A percentile compares a stretch with the other conserved stretches of the same genome.
Evolutionary conservation across 2,113 vertebrate species (phyloP).

Genomic region (Turdus rufiventris): DNA sequence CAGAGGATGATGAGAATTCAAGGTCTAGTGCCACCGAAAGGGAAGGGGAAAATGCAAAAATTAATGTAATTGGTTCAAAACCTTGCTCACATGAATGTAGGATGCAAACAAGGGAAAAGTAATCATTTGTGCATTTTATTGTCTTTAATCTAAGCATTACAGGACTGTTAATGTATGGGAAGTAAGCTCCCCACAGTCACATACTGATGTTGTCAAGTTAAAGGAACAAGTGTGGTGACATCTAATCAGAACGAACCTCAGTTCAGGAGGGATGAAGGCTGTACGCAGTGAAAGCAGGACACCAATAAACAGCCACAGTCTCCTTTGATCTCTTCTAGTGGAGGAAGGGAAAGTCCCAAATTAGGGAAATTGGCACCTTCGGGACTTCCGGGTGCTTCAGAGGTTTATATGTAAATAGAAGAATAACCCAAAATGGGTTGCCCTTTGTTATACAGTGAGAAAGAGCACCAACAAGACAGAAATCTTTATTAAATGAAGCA

Average conservation of each 20-base stretch:
- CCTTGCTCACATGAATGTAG: not conserved
- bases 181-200: not conserved
- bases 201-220: not conserved
- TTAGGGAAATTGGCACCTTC: not conserved
- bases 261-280: not conserved
- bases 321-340: not conserved
- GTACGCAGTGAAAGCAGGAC: not conserved
- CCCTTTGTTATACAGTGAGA: not conserved
- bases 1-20: not conserved
- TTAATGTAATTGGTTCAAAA: not conserved
- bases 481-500: not conserved
- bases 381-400: not conserved
- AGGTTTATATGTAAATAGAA: not conserved
- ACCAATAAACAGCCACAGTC: not conserved
- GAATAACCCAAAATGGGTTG: not conserved
- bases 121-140: not conserved
- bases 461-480: not conserved
- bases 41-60: not conserved
- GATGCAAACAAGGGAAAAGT: not conserved
- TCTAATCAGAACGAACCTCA: not conserved
- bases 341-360: not conserved
- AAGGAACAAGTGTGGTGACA: not conserved
- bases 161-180: not conserved
- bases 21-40: not conserved
- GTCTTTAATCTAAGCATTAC: not conserved